Evolutionary conservation across 2,888 invertebrate species (phyloP).

Genomic region (Psylliodes chrysocephalus): DNA sequence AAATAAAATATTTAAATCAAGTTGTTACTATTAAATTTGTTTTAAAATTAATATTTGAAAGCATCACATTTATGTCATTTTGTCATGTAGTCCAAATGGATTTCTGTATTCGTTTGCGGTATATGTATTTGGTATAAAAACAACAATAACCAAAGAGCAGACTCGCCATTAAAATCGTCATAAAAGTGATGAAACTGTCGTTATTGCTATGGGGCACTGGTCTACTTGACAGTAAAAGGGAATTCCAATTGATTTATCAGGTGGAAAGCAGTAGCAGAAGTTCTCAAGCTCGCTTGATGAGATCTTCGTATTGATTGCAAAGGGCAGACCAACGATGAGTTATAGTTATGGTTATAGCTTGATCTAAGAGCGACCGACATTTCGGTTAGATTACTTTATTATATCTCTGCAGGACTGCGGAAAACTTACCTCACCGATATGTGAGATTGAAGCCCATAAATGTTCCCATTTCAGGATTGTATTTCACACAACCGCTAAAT

Average conservation of each 20-base stretch:
- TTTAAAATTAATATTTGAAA: too few species aligned
- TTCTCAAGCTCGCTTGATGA: constrained; percentile 51
- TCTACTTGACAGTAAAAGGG: constrained; percentile 27
- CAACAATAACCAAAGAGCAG: constrained; percentile 14
- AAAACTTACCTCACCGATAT: constrained; percentile 61
- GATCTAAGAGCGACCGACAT: constrained; percentile 60
- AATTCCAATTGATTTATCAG: constrained; percentile 62
- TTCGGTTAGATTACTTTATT: constrained; percentile 64
- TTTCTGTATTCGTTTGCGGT: background rate
- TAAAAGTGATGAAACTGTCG: constrained; percentile 21
- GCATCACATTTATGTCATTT: too few species aligned
- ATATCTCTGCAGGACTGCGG: constrained; percentile 59
- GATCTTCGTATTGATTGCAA: constrained; percentile 52
- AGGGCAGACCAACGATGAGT: constrained; percentile 59
- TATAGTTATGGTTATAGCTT: constrained; percentile 64
- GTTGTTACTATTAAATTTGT: too few species aligned
- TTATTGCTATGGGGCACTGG: constrained; percentile 24
- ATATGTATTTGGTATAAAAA: constrained; percentile 1
- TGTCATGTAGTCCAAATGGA: too few species aligned
- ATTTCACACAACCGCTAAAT: background rate
- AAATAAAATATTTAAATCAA: too few species aligned
- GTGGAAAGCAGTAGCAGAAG: constrained; percentile 59
- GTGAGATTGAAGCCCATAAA: constrained; percentile 63
- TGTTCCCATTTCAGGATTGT: constrained; percentile 49
- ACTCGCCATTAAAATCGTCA: constrained; percentile 25